phyloP scores from a whole-genome alignment of 2,113 vertebrate genomes.

The Colaptes auratus region DNA sequence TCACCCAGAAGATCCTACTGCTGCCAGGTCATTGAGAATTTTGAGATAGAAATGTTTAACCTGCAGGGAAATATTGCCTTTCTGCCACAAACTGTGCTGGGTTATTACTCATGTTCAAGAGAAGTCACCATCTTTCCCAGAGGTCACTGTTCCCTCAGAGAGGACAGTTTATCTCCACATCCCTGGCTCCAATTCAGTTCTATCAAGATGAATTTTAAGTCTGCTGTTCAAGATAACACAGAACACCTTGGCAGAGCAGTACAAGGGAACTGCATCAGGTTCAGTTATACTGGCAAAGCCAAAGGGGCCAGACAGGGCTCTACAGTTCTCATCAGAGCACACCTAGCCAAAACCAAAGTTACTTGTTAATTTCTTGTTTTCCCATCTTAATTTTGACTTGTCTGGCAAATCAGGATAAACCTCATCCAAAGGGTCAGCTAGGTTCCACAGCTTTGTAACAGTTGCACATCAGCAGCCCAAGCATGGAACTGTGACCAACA shows the following conservation, averaged over 20 bases:
- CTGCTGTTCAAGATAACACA: neutral
- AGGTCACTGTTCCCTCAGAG: fast-evolving
- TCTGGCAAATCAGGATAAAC: neutral
- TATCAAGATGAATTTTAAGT: neutral
- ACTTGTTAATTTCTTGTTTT: neutral
- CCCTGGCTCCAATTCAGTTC: neutral
- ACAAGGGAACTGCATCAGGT: neutral
- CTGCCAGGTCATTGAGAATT: neutral
- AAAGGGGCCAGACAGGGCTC: neutral
- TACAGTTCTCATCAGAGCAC: neutral
- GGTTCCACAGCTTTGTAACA: neutral
- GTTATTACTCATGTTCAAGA: neutral
- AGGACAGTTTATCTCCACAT: neutral
- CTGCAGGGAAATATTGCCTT: fast-evolving
- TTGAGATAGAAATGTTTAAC: neutral
- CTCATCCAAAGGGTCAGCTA: neutral
- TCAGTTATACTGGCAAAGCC: neutral
- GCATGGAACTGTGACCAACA: neutral
- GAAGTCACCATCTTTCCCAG: neutral
- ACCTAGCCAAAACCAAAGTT: neutral
- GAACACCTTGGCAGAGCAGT: neutral
- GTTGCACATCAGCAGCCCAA: neutral
- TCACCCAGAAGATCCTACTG: neutral
- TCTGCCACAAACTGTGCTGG: neutral
- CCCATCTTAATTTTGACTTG: neutral